Base-by-base conservation (phyloP, 2,888 invertebrate genomes). In the Venustoraphidia nigricollis region DNA sequence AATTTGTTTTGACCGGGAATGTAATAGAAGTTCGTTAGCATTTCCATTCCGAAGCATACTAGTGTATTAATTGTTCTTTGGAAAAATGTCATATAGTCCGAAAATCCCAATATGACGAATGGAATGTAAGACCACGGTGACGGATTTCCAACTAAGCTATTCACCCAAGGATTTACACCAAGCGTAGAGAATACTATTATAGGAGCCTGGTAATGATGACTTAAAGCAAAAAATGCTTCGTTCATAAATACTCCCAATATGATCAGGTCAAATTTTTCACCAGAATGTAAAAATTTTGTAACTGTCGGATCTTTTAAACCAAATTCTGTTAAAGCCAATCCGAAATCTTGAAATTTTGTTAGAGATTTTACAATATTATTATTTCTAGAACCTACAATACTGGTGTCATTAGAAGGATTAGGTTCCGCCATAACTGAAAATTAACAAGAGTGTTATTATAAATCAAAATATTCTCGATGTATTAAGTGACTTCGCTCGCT, bases 21-120 rank as follows among this genome's bases (percentile, higher is more conserved):
- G 27, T 27, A 27, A 27, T 27, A 27, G 3, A 27, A 27, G 3
- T 27, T 27, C 27, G 27, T 27, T 6, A 27, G 5, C 27, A 27
- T 5, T 27, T 65, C 70, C 75, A 58, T 75, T 75, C 58, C 74
- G 63, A 8, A 76, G 55, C 35, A 76, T 65, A 36, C 57, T 2
- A 67, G 65, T 0, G 71, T 62, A 56, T 77, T 80, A 34, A 65
- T 58, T 1, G 76, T 41, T 52, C 81, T 61, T 54, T 73, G 68
- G 56, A 62, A 60, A 52, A 81, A 76, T 38, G 62, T 71, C 62
- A 73, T 72, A 44, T 58, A 59, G 27, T 71, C 65, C 38, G 63
- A 56, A 46, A 60, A 68, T 5, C 64, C 60, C 45, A 68, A 53
- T 50, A 67, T 66, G 9, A 66, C 62, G 46, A 72, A 68, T 0